Evolutionary conservation across 2,113 vertebrate genomes (phyloP), one percentile per base, ranked within the genome.

Genomic region (Sceloporus tristichus): DNA sequence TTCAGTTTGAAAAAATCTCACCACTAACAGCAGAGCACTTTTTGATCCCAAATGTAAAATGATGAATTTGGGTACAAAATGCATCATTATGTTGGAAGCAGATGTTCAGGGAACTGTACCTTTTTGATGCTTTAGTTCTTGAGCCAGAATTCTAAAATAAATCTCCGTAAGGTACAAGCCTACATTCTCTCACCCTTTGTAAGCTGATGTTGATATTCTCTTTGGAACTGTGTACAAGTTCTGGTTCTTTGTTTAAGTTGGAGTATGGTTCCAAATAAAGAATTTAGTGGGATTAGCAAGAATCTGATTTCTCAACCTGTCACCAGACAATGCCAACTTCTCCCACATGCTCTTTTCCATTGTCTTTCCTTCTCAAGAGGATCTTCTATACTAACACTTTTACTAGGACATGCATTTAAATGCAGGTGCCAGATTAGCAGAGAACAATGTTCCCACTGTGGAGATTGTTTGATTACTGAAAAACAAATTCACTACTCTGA

Each of bases 211-310:
- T 78, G 21, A 86, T 71, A 88, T 40, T 48, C 18, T 82, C 21
- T 75, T 29, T 85, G 25, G 29, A 70, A 76, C 9, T 29, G 1
- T n/a, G 42, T 76, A 68, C 38, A 29, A 74, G 42, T 82, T 77
- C 40, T 59, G 34, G 18, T 56, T n/a, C n/a, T 89, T 85, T 85
- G 84, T 85, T 89, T 71, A 25, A 84, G 59, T 27, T 84, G 59
- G 65, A 85, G 10, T 10, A 62, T n/a, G 16, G 11, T 84, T 21
- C 53, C 83, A 48, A 87, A 85, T 40, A 84, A 85, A 59, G 59
- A 62, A 68, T 68, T 59, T 86, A 16, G 73, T 42, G 59, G n/a
- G 19, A 54, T 79, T 93, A 84, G 73, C 48, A 85, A 78, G 83
- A 11, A 2, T 42, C 81, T 82, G 70, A 85, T 87, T 82, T 82